Evolutionary conservation across 30 jellyfish, hydroid and myxozoan genomes (phyloP), one percentile per base, ranked within the genome.

Genomic region (Aurelia coerulea): DNA sequence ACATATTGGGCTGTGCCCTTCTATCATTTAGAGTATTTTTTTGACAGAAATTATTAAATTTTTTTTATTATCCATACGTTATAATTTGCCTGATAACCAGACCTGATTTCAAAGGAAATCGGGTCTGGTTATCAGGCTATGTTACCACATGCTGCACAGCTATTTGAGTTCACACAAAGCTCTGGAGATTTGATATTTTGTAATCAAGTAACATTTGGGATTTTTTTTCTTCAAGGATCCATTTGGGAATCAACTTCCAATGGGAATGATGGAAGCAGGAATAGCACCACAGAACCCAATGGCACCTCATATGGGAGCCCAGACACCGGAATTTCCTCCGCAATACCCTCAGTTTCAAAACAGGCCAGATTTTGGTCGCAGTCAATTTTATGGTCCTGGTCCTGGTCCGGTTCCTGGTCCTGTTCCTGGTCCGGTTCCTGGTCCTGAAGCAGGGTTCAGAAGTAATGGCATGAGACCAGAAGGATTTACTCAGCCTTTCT

Each of bases 181-280:
- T 37, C 56, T 46, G 15, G 15, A 46, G 56, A 46, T 46, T 46
- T 46, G 56, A 0, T 6, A 46, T 5, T 46, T 14, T 46, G 56
- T 46, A 46, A 46, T 9, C 3, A 4, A 46, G 15, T 46, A 46
- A 46, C 56, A 13, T 5, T 39, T 1, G 15, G 56, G 8, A 0
- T 46, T 60, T 10, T n/a, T 60, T 23, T 13, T 58, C 29, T 58
- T 58, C 35, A 15, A 83, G 92, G 92, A 83, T 39, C 86, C 75
- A 11, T 83, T 58, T 69, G 80, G 86, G 1, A 65, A 65, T 73
- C 92, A 83, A 66, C 73, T 83, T 83, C 73, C 58, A 42, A 72
- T 83, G 86, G 92, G 92, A 37, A 73, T 83, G 92, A 83, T 83
- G 92, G 92, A 83, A 29, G 83, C 78, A 10, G 82, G 90, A 42